A percentile compares a stretch with the other conserved stretches of the same genome.
phyloP scores from a whole-genome alignment of 2,113 vertebrate genomes.

The Colaptes auratus region DNA sequence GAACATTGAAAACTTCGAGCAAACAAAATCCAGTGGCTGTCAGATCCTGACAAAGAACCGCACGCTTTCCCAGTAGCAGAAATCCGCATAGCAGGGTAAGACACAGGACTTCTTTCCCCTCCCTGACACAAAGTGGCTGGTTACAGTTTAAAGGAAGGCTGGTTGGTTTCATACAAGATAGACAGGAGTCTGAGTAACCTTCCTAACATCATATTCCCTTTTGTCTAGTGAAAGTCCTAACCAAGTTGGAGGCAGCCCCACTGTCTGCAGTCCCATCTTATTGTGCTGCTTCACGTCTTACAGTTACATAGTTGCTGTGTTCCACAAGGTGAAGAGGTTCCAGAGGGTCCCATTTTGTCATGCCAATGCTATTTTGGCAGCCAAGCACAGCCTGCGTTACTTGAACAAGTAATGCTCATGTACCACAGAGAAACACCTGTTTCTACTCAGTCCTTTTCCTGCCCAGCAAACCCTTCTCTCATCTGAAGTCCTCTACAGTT shows the following conservation, averaged over 20 bases:
- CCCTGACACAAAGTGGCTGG: not conserved
- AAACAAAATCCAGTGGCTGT: not conserved
- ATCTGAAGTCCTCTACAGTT: not conserved
- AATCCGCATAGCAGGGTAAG: not conserved
- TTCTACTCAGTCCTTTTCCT: not conserved
- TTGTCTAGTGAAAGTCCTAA: no score
- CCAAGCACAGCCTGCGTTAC: not conserved
- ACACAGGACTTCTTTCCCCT: not conserved
- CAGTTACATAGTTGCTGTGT: not conserved
- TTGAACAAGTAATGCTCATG: not conserved
- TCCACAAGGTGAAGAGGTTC: not conserved
- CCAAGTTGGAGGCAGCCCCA: not conserved
- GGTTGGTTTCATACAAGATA: not conserved
- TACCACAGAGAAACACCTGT: not conserved
- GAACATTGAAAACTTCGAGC: not conserved
- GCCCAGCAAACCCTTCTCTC: not conserved
- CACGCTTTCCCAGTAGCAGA: not conserved
- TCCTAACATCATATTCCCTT: not conserved
- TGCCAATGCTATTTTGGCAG: not conserved
- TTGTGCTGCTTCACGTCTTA: not conserved
- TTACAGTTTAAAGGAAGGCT: not conserved
- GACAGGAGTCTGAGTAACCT: not conserved
- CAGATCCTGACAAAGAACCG: not conserved
- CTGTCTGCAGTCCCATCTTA: rapidly evolving
- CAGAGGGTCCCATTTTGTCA: not conserved